Base-by-base conservation (phyloP, 1,140 invertebrate species). In the Neotoxoptera formosana region DNA sequence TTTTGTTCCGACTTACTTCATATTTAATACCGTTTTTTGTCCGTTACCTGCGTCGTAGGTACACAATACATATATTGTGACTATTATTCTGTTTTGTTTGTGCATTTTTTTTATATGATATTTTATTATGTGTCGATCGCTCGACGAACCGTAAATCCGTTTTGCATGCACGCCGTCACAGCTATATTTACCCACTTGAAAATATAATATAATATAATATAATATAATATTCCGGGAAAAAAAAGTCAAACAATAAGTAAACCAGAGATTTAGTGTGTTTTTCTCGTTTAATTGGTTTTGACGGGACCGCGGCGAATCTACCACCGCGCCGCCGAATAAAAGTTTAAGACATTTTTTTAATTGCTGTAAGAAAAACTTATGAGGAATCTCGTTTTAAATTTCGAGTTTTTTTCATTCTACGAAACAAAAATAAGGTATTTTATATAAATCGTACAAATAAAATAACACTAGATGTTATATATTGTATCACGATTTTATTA, bases 181-280 rank as follows among this genome's bases (percentile, higher is more conserved):
- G 30, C n/a, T 76, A 20, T 76, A 20, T 76, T 76, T 76, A 76
- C 41, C 41, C 41, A 41, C n/a, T 76, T n/a, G n/a, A 30, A 76
- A n/a, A 76, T 76, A 76, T 76, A 76, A 76, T n/a, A n/a, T n/a
- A n/a, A n/a, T n/a, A n/a, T n/a, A n/a, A n/a, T n/a, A n/a, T n/a
- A n/a, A n/a, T n/a, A n/a, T 14, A 67, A 67, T 30, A 3, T 67
- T 67, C 30, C 3, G 4, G 21, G 21, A 17, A 76, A n/a, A 67
- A 67, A n/a, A n/a, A 76, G 60, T n/a, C n/a, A 76, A 76, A 76
- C 60, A 76, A n/a, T 76, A 76, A n/a, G 14, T 76, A 76, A 76
- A n/a, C 14, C 30, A 4, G n/a, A 76, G 60, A 76, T n/a, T 76
- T 76, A 41, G 60, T 67, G 60, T 76, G 60, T 76, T 76, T 14